phyloP scores from a whole-genome alignment of 2,797 vertebrate genomes.

The Anableps anableps region DNA sequence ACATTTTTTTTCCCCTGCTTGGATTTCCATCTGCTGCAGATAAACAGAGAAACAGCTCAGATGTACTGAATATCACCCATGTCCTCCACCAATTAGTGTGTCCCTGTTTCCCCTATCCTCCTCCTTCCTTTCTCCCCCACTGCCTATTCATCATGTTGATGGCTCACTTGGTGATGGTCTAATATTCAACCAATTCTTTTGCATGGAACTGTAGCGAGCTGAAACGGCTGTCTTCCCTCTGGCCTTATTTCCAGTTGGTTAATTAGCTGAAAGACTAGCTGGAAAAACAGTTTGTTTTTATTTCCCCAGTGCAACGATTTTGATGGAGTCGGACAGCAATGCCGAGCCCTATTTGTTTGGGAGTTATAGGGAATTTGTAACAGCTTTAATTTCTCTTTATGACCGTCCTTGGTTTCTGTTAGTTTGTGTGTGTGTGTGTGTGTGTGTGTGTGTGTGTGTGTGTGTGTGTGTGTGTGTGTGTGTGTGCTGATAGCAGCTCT shows the following conservation, averaged over 20 bases:
- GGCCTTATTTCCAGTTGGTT: conserved; percentile 73
- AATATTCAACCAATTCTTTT: conserved; percentile 54
- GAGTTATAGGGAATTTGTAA: conserved; percentile 69
- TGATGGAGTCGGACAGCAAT: conserved; percentile 56
- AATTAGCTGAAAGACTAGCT: conserved; percentile 76
- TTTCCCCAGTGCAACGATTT: conserved; percentile 70
- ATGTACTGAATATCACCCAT: conserved; percentile 55
- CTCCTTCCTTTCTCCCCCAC: conserved; percentile 13
- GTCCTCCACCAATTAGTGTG: conserved; percentile 64
- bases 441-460: conserved; percentile 16
- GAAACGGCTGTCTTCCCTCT: conserved; percentile 51
- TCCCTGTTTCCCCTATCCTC: conserved; percentile 13
- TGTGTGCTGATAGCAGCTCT: conserved; percentile 33
- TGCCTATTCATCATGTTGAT: conserved; percentile 77
- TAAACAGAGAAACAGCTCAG: conserved; percentile 40
- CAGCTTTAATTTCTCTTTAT: conserved; percentile 68
- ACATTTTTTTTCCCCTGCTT: conserved; percentile 4
- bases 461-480: conserved; percentile 14
- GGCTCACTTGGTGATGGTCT: conserved; percentile 76
- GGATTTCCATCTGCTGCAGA: conserved; percentile 28
- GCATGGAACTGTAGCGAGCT: conserved; percentile 35
- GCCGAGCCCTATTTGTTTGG: conserved; percentile 58
- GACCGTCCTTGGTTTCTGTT: conserved; percentile 38
- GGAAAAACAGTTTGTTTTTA: conserved; percentile 69
- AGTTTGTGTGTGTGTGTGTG: conserved; percentile 9